Evolutionary conservation across 2,888 invertebrate species (phyloP).

Genomic region (Leptopilina myrica): DNA sequence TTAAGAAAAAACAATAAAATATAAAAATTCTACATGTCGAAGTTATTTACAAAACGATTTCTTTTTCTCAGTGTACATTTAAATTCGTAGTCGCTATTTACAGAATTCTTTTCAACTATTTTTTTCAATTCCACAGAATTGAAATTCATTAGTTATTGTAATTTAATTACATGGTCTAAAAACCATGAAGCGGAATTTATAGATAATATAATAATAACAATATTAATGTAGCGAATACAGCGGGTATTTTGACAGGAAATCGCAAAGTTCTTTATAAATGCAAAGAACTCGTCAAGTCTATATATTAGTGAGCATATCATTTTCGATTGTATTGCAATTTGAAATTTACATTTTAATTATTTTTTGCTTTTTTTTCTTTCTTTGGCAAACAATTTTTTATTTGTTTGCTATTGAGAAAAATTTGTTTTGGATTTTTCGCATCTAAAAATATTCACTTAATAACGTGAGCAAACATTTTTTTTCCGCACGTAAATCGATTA

Average conservation of each 20-base stretch:
- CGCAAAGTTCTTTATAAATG: slow-evolving; percentile 15
- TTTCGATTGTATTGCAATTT: slow-evolving; percentile 9
- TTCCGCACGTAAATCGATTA: not conserved
- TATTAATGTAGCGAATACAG: not conserved
- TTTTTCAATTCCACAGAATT: not conserved
- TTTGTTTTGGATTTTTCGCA: no score
- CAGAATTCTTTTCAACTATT: not conserved
- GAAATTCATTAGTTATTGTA: not conserved
- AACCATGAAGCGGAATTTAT: not conserved
- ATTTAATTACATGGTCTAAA: not conserved
- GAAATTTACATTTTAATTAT: not conserved
- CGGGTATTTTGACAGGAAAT: not conserved
- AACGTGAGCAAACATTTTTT: not conserved
- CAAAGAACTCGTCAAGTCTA: slow-evolving; percentile 14
- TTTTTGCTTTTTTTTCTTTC: not conserved
- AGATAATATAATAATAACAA: not conserved
- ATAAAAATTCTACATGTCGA: no score
- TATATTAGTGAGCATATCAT: slow-evolving; percentile 5
- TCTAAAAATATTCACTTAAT: not conserved
- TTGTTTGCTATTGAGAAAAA: no score
- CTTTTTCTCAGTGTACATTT: no score
- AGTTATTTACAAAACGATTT: no score
- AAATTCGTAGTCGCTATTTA: not conserved
- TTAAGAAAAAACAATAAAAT: no score
- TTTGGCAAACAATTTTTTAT: not conserved